Evolutionary conservation across 2,797 vertebrate genomes (phyloP).

Genomic region (Leptoclinus maculatus): DNA sequence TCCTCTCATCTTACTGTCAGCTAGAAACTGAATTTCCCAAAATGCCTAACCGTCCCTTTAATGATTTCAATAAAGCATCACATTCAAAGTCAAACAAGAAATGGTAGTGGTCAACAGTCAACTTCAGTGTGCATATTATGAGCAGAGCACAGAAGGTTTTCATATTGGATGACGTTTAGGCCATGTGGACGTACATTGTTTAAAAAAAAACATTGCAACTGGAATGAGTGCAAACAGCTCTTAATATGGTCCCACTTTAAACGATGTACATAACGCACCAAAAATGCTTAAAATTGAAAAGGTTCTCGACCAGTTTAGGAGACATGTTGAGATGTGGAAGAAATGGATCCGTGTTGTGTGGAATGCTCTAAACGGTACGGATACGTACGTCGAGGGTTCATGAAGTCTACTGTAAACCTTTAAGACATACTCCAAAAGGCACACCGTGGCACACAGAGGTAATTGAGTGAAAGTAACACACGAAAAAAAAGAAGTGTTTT

Average conservation of each 20-base stretch:
- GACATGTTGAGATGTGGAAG: constrained; percentile 4
- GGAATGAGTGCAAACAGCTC: constrained; percentile 60
- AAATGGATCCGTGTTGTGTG: background rate
- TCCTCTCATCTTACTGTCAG: background rate
- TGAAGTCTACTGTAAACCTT: constrained; percentile 35
- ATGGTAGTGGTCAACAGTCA: constrained; percentile 67
- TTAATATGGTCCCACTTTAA: constrained; percentile 37
- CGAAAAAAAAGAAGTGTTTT: constrained; percentile 29
- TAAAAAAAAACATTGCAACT: constrained; percentile 5
- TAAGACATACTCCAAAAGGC: constrained; percentile 38
- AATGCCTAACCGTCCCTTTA: constrained; percentile 9
- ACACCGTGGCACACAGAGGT: constrained; percentile 29
- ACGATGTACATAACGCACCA: background rate
- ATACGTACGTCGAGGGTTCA: constrained; percentile 15
- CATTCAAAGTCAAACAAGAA: constrained; percentile 67
- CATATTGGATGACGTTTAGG: constrained; percentile 3
- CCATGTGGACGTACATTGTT: constrained; percentile 26
- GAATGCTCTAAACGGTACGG: constrained; percentile 7
- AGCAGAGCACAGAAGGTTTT: constrained; percentile 18
- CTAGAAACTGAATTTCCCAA: background rate
- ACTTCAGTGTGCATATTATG: constrained; percentile 20
- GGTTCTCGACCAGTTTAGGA: constrained; percentile 4
- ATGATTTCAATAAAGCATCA: constrained; percentile 32
- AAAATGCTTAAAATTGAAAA: constrained; percentile 10
- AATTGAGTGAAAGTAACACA: constrained; percentile 31